Conservation (phyloP, 2,888 invertebrate genomes). For the Corbicula japonica region DNA sequence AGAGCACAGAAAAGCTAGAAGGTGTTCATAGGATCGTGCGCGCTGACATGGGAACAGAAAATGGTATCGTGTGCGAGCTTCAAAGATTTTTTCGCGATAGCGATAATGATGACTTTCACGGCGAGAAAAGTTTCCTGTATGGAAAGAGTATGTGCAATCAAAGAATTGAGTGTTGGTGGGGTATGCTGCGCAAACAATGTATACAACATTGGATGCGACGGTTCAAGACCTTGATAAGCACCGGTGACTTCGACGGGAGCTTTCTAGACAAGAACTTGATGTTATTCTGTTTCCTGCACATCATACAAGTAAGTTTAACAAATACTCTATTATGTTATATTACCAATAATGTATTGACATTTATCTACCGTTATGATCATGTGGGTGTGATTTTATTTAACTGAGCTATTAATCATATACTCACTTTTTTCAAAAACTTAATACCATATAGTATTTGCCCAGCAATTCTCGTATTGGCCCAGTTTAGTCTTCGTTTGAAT, state of each 20-base stretch:
- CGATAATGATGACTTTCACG: conserved; percentile 14
- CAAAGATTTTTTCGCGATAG: conserved; percentile 32
- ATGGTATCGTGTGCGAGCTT: conserved; percentile 13
- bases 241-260: conserved; percentile 35
- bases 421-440: too few relatives aligned
- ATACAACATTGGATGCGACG: conserved; percentile 57
- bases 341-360: too few relatives aligned
- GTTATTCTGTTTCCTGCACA: conserved; percentile 56
- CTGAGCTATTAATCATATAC: too few relatives aligned
- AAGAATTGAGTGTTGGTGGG: conserved; percentile 65
- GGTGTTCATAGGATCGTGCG: conserved; percentile 41
- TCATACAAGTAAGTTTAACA: conserved; percentile 67
- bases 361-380: too few relatives aligned
- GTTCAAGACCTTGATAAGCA: conserved; percentile 37
- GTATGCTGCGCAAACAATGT: conserved; percentile 47
- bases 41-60: conserved; percentile 55
- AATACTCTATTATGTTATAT: too few relatives aligned
- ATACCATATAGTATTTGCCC: too few relatives aligned
- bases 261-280: conserved; percentile 48
- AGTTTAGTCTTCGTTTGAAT: too few relatives aligned
- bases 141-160: conserved; percentile 58
- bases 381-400: too few relatives aligned
- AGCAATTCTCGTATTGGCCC: too few relatives aligned
- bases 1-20: conserved; percentile 16
- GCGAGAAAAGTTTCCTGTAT: conserved; percentile 35